Conservation (phyloP, 2,888 invertebrate genomes). For the Heliconius sara region DNA sequence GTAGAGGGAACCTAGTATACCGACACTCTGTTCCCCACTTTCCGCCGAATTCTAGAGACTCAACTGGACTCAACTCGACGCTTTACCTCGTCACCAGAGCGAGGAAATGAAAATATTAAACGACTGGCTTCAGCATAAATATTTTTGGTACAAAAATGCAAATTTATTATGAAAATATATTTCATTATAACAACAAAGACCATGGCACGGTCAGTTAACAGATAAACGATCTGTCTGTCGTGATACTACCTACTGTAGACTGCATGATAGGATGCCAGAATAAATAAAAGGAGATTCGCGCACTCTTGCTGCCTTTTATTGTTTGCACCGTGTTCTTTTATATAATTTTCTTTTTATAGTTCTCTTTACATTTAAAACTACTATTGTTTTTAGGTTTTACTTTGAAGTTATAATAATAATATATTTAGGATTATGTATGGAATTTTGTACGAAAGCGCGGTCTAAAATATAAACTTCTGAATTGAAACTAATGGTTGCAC, state of each 20-base stretch:
- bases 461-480: no score
- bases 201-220: slow-evolving; percentile 3
- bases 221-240: slow-evolving; percentile 14
- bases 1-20: no score
- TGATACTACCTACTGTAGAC: neutral
- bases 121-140: no score
- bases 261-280: slow-evolving; percentile 13
- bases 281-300: slow-evolving; percentile 10
- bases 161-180: slow-evolving; percentile 19
- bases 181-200: slow-evolving; percentile 25
- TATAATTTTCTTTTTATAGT: neutral
- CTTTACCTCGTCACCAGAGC: no score
- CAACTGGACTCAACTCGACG: no score
- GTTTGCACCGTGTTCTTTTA: slow-evolving; percentile 3
- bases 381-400: neutral
- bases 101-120: no score
- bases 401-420: neutral
- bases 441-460: no score
- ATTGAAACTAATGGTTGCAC: no score
- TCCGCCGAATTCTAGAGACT: no score
- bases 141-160: neutral
- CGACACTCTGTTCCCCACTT: no score
- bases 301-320: slow-evolving; percentile 13
- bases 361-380: neutral
- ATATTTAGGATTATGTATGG: no score